Evolutionary conservation across 1,140 invertebrate species (phyloP).

Genomic region (Metaphire vulgaris): DNA sequence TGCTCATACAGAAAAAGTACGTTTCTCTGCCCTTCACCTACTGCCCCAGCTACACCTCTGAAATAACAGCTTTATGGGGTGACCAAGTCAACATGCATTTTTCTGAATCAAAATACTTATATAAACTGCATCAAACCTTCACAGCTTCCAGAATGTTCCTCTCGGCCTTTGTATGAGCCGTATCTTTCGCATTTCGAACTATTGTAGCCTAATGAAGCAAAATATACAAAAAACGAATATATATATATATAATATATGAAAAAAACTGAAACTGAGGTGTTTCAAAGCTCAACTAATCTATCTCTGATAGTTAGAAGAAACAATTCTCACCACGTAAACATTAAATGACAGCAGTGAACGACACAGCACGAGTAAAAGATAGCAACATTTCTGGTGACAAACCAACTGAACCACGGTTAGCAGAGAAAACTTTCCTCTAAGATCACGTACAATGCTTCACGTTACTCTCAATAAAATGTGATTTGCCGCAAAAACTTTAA

Average conservation of each 20-base stretch:
- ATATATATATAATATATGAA: background rate
- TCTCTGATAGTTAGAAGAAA: background rate
- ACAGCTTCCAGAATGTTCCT: slow-evolving; percentile 80
- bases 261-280: background rate
- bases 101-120: background rate
- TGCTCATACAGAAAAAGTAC: too few species aligned
- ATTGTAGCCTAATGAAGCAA: slow-evolving; percentile 19
- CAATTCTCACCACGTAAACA: background rate
- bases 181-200: slow-evolving; percentile 59
- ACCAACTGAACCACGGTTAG: too few species aligned
- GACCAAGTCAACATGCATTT: background rate
- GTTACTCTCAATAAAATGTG: too few species aligned
- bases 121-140: slow-evolving; percentile 41
- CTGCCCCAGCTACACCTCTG: too few species aligned
- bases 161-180: slow-evolving; percentile 97
- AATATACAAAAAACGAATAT: too few species aligned
- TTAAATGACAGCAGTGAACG: background rate
- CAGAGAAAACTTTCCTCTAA: too few species aligned
- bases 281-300: background rate
- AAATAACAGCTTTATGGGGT: too few species aligned
- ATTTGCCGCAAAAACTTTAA: too few species aligned
- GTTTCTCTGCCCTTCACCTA: too few species aligned
- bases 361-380: background rate
- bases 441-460: too few species aligned
- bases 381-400: background rate